Percentiles rank a stretch among this genome's conserved stretches.
These are phyloP conservation scores for Lepidotrigona ventralis DNA, from an alignment of 1,140 invertebrate genomes.

Conservation along the genomic window DNA sequence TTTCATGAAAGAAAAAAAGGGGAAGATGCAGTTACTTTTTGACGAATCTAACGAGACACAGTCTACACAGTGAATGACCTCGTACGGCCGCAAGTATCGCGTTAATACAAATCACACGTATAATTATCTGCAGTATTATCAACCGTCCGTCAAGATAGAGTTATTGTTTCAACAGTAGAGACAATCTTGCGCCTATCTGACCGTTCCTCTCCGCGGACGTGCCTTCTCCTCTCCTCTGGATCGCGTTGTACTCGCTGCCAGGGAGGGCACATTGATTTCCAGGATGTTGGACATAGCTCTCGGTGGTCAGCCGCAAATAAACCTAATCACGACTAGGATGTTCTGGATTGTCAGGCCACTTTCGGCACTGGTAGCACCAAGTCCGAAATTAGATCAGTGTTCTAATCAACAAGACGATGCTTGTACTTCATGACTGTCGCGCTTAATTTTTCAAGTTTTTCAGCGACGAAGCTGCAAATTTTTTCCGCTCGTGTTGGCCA, in stretches of 20 bases:
- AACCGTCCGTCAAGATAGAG: conserved; percentile 36
- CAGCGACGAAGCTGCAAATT: too few species aligned
- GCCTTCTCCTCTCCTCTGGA: conserved; percentile 40
- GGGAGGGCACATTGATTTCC: conserved; percentile 69
- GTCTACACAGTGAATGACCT: too few species aligned
- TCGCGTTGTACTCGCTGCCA: conserved; percentile 32
- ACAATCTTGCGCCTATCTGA: conserved; percentile 57
- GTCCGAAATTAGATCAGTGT: conserved; percentile 53
- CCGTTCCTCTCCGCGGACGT: conserved; percentile 30
- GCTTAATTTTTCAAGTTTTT: conserved; percentile 11
- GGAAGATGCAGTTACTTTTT: too few species aligned
- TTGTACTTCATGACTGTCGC: conserved; percentile 23
- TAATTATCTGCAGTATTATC: conserved; percentile 45
- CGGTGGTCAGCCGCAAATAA: conserved; percentile 73
- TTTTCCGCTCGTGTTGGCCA: too few species aligned
- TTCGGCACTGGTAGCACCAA: conserved; percentile 50
- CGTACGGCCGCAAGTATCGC: neutral
- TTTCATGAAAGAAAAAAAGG: too few species aligned
- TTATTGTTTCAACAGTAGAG: conserved; percentile 49
- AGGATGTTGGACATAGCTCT: conserved; percentile 70
- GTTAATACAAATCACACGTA: conserved; percentile 35
- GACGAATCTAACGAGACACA: too few species aligned
- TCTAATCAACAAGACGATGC: conserved; percentile 36
- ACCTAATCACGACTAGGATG: conserved; percentile 72
- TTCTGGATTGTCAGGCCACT: conserved; percentile 71